phyloP scores from a whole-genome alignment of 2,888 invertebrate species.

The Hecatera dysodea region DNA sequence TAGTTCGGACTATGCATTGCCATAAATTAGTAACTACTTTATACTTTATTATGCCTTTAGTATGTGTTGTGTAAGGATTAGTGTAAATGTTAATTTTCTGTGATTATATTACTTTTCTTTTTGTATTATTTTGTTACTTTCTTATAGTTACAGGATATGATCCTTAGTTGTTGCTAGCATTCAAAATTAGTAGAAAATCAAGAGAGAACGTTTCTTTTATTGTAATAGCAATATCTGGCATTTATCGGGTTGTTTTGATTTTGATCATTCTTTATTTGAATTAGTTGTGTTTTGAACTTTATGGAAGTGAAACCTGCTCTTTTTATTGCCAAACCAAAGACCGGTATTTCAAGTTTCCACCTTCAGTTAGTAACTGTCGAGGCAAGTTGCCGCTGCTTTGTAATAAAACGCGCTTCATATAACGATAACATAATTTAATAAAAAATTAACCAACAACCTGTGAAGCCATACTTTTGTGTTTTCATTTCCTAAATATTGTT shows the following conservation, averaged over 20 bases:
- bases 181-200: slow-evolving; percentile 58
- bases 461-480: slow-evolving; percentile 65
- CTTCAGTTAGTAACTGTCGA: slow-evolving; percentile 57
- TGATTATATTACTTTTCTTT: slow-evolving; percentile 83
- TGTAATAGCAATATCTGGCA: slow-evolving; percentile 64
- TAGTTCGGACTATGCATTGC: slow-evolving; percentile 87
- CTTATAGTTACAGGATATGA: slow-evolving; percentile 84
- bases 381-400: slow-evolving; percentile 74
- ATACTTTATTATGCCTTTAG: slow-evolving; percentile 80
- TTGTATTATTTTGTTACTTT: slow-evolving; percentile 78
- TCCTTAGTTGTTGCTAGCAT: slow-evolving; percentile 85
- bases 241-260: slow-evolving; percentile 71
- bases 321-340: slow-evolving; percentile 80
- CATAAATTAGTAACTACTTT: slow-evolving; percentile 83
- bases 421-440: slow-evolving; percentile 46
- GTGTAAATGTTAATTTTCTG: slow-evolving; percentile 85
- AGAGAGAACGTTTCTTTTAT: slow-evolving; percentile 53
- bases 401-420: slow-evolving; percentile 73
- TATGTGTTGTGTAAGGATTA: slow-evolving; percentile 74
- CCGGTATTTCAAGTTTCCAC: slow-evolving; percentile 74
- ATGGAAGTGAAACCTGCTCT: slow-evolving; percentile 60
- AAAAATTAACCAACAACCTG: slow-evolving; percentile 67
- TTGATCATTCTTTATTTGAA: slow-evolving; percentile 49
- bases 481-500: slow-evolving; percentile 67
- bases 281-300: slow-evolving; percentile 54